phyloP scores from a whole-genome alignment of 2,797 vertebrate species.

The Myioborus melanocephalus region DNA sequence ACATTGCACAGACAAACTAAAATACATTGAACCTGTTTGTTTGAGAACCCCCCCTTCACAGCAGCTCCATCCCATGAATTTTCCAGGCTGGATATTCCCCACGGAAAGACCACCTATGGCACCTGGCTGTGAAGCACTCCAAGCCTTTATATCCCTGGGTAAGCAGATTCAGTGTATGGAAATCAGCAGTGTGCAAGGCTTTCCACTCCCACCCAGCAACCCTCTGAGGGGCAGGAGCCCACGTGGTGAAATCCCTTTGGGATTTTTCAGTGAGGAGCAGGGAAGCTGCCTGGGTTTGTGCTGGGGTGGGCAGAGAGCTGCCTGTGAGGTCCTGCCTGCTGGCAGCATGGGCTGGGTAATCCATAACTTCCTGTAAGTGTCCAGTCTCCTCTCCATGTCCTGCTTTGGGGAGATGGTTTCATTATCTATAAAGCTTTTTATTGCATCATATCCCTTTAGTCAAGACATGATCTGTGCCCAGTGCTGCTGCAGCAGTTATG shows the following conservation, averaged over 20 bases:
- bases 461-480: not conserved
- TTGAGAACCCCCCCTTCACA: not conserved
- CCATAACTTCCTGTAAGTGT: not conserved
- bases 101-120: not conserved
- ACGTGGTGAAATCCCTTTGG: not conserved
- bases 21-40: not conserved
- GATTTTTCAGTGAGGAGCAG: not conserved
- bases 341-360: not conserved
- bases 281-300: not conserved
- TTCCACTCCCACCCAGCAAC: not conserved
- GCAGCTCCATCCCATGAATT: not conserved
- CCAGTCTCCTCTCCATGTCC: not conserved
- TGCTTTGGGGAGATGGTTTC: not conserved
- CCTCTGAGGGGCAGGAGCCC: not conserved
- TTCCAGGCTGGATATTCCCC: not conserved
- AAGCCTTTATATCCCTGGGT: fast-evolving
- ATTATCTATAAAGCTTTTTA: conserved; percentile 45
- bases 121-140: not conserved
- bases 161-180: not conserved
- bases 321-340: not conserved
- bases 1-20: not conserved
- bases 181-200: not conserved
- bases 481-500: not conserved
- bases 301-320: not conserved
- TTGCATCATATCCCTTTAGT: not conserved